Percentiles rank a stretch among this genome's conserved stretches.
These are phyloP conservation scores for Peucedramus taeniatus DNA, from an alignment of 2,113 vertebrate genomes.

Conservation along the genomic window DNA sequence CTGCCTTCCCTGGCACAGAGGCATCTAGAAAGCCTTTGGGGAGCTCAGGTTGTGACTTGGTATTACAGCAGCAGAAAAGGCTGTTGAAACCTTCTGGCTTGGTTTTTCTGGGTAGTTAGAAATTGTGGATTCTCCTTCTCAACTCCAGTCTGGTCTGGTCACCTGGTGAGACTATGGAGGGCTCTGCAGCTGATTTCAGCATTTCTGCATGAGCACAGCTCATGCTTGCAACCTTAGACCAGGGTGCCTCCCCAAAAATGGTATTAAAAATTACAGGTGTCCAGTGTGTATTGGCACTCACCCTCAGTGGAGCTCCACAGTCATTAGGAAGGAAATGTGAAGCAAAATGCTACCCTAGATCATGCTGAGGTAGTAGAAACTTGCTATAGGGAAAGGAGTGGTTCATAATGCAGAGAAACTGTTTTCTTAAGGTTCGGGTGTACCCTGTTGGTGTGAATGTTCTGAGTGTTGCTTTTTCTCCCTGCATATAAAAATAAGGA, in stretches of 20 bases:
- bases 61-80: background rate
- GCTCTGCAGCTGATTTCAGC: background rate
- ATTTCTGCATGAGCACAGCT: background rate
- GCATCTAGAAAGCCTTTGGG: background rate
- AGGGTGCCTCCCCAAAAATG: background rate
- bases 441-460: background rate
- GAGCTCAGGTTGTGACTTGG: background rate
- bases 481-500: background rate
- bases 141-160: background rate
- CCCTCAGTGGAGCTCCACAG: background rate
- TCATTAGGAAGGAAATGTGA: background rate
- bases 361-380: background rate
- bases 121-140: background rate
- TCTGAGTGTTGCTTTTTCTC: background rate
- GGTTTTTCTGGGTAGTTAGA: background rate
- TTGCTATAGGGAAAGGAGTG: background rate
- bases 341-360: background rate
- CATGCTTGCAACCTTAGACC: background rate
- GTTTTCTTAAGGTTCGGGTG: background rate
- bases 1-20: background rate
- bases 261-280: background rate
- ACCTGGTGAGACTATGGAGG: accelerated
- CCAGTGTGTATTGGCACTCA: background rate
- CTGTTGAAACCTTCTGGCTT: background rate
- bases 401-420: background rate